phyloP scores from a whole-genome alignment of 2,113 vertebrate species.

The Leucoraja erinaceus region DNA sequence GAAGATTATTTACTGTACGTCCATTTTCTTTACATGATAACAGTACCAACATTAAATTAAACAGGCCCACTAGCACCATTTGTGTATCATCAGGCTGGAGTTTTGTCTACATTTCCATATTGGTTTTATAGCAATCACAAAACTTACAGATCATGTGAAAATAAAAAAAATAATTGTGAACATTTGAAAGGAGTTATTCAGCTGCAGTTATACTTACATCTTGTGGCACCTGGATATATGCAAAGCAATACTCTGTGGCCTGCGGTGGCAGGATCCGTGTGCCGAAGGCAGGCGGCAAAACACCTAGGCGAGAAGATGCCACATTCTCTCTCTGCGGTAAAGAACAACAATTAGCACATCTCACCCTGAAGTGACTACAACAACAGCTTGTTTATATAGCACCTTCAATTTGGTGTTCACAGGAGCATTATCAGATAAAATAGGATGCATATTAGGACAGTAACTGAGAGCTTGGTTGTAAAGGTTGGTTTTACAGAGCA shows the following conservation, averaged over 20 bases:
- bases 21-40: background rate
- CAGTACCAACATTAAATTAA: background rate
- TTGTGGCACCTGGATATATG: constrained; percentile 82
- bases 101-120: background rate
- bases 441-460: background rate
- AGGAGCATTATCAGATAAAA: background rate
- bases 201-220: constrained; percentile 66
- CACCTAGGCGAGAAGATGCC: constrained; percentile 68
- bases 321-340: constrained; percentile 72
- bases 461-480: background rate
- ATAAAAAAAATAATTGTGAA: background rate
- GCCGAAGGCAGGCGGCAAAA: constrained; percentile 78
- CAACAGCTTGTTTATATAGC: background rate
- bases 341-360: constrained; percentile 40
- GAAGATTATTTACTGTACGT: background rate
- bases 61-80: background rate
- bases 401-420: background rate
- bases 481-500: background rate
- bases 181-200: background rate
- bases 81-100: background rate
- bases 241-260: constrained; percentile 81
- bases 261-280: constrained; percentile 73
- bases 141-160: background rate
- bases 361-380: background rate
- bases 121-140: background rate